Conservation (phyloP, 1,140 invertebrate species). For the Acarapis woodi region DNA sequence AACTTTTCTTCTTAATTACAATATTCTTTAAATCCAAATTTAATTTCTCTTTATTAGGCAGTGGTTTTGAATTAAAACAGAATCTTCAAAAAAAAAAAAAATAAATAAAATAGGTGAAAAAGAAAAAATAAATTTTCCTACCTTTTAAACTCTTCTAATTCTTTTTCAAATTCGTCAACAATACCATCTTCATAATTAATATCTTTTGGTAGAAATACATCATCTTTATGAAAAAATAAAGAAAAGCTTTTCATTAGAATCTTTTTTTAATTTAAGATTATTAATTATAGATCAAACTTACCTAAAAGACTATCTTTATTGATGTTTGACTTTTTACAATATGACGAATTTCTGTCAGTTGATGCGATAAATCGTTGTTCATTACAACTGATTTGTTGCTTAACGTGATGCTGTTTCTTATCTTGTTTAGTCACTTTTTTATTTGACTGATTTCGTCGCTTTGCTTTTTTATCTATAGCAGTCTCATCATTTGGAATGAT, state of each 20-base stretch:
- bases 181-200: slow-evolving; percentile 38
- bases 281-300: slow-evolving; percentile 6
- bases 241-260: slow-evolving; percentile 15
- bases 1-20: slow-evolving; percentile 29
- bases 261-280: background rate
- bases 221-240: slow-evolving; percentile 26
- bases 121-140: slow-evolving; percentile 6
- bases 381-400: too few relatives aligned
- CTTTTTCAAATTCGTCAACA: slow-evolving; percentile 38
- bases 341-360: too few relatives aligned
- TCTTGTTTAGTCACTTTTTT: too few relatives aligned
- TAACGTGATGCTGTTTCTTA: too few relatives aligned
- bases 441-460: too few relatives aligned
- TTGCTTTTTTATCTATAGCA: too few relatives aligned
- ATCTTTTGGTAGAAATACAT: slow-evolving; percentile 41
- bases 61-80: slow-evolving; percentile 36
- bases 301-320: slow-evolving; percentile 10
- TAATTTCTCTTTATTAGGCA: slow-evolving; percentile 33
- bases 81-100: slow-evolving; percentile 19
- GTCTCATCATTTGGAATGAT: too few relatives aligned
- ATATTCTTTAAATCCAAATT: slow-evolving; percentile 40
- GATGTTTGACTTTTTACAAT: slow-evolving; percentile 1
- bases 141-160: slow-evolving; percentile 44
- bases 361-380: too few relatives aligned
- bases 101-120: background rate